A percentile compares a stretch with the other conserved stretches of the same genome.
phyloP scores from a whole-genome alignment of 2,797 vertebrate genomes.

The Typhlichthys eigenmanni region DNA sequence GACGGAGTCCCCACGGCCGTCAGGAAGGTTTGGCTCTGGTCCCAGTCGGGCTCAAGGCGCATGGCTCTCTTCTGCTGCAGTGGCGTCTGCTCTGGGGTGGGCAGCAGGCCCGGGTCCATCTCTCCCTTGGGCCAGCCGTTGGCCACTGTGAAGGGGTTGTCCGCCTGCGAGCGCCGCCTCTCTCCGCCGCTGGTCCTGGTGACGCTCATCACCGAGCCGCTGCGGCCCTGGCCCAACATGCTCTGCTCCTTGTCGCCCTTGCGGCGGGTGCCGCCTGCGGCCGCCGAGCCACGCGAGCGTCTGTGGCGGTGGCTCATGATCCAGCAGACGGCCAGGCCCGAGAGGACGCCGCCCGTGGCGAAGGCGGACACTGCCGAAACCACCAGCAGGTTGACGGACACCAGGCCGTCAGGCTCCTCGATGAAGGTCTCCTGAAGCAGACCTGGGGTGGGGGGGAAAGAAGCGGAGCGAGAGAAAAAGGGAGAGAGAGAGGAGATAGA shows the following conservation, averaged over 20 bases:
- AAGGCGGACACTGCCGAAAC: conserved; percentile 93
- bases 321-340: conserved; percentile 93
- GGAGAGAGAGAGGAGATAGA: conserved; percentile 32
- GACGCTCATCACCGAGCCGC: conserved; percentile 90
- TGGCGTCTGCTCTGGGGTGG: conserved; percentile 94
- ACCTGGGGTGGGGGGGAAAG: conserved; percentile 57
- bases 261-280: conserved; percentile 76
- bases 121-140: conserved; percentile 91
- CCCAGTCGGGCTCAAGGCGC: conserved; percentile 83
- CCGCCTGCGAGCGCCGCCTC: conserved; percentile 74
- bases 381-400: conserved; percentile 92
- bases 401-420: conserved; percentile 89
- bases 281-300: conserved; percentile 60
- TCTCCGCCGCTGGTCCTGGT: conserved; percentile 83
- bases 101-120: conserved; percentile 87
- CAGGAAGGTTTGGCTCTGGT: conserved; percentile 88
- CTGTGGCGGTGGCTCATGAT: conserved; percentile 92
- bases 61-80: conserved; percentile 89
- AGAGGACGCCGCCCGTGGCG: conserved; percentile 89
- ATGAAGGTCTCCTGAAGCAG: conserved; percentile 88
- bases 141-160: conserved; percentile 85
- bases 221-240: conserved; percentile 85
- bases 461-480: conserved; percentile 13
- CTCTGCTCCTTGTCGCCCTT: conserved; percentile 88
- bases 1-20: conserved; percentile 77